These are phyloP conservation scores for Acanthoscelides obtectus DNA, from an alignment of 2,888 invertebrate species.

Conservation along the genomic window DNA sequence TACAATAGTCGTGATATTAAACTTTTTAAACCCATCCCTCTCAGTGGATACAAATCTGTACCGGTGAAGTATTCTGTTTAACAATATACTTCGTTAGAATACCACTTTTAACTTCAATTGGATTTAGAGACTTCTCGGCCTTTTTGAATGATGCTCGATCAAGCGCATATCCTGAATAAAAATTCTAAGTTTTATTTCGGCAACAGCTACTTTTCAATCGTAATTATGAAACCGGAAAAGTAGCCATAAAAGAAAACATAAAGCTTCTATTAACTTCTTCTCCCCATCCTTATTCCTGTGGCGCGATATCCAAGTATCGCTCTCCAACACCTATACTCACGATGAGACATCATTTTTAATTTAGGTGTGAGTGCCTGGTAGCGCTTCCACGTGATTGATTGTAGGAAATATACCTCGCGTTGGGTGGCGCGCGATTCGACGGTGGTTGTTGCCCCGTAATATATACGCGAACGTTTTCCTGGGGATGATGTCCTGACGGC, in stretches of 20 bases:
- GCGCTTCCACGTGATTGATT: not conserved
- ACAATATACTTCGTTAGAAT: no score
- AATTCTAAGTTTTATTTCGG: no score
- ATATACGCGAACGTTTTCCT: conserved; percentile 11
- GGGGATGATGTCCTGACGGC: conserved; percentile 7
- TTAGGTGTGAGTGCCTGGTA: not conserved
- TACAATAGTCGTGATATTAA: no score
- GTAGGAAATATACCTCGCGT: not conserved
- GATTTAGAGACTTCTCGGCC: no score
- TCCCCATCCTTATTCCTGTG: not conserved
- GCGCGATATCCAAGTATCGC: not conserved
- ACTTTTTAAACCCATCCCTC: no score
- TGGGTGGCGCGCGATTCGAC: not conserved
- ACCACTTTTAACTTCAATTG: no score
- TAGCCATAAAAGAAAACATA: not conserved
- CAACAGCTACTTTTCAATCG: no score
- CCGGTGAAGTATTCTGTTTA: no score
- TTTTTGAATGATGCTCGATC: no score
- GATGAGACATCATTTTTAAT: not conserved
- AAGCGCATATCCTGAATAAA: no score
- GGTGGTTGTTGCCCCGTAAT: conserved; percentile 5
- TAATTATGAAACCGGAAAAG: no score
- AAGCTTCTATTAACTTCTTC: not conserved
- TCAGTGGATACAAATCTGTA: no score
- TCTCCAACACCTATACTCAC: not conserved